Percentiles rank a stretch among this genome's conserved stretches.
Conservation (phyloP, 1,140 invertebrate species). For the Diorhabda sublineata region DNA sequence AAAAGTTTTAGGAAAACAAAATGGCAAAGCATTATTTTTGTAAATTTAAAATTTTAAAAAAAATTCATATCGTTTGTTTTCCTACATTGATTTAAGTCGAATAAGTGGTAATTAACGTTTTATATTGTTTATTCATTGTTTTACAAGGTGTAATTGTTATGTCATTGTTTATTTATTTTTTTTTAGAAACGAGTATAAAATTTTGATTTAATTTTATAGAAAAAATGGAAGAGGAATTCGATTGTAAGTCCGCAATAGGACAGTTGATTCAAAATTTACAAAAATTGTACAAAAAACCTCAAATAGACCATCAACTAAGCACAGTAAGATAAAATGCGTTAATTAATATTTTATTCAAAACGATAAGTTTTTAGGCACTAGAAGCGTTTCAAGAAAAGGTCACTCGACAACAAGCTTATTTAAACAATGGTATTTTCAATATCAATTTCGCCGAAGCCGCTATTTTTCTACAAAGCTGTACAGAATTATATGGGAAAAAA, state of each 20-base stretch:
- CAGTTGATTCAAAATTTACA: constrained; percentile 30
- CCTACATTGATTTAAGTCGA: no score
- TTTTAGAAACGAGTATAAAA: no score
- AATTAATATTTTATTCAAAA: background rate
- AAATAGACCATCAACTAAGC: constrained; percentile 35
- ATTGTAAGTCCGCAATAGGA: constrained; percentile 25
- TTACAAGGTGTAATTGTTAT: no score
- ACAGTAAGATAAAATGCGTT: constrained; percentile 25
- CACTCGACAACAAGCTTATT: constrained; percentile 28
- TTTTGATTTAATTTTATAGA: no score
- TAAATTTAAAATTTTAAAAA: no score
- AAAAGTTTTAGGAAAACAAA: no score
- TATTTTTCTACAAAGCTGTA: constrained; percentile 37
- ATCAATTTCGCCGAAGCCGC: constrained; percentile 44
- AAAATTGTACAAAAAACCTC: constrained; percentile 36
- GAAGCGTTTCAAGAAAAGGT: constrained; percentile 32
- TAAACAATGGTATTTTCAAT: constrained; percentile 39
- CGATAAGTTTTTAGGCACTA: constrained; percentile 34
- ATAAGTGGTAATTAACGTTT: no score
- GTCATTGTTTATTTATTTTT: no score
- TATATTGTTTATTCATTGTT: no score
- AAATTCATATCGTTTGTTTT: no score
- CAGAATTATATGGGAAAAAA: constrained; percentile 39
- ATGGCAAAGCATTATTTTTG: no score
- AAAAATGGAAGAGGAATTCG: constrained; percentile 22